phyloP scores from a whole-genome alignment of 1,140 invertebrate genomes.

The Planococcus citri region DNA sequence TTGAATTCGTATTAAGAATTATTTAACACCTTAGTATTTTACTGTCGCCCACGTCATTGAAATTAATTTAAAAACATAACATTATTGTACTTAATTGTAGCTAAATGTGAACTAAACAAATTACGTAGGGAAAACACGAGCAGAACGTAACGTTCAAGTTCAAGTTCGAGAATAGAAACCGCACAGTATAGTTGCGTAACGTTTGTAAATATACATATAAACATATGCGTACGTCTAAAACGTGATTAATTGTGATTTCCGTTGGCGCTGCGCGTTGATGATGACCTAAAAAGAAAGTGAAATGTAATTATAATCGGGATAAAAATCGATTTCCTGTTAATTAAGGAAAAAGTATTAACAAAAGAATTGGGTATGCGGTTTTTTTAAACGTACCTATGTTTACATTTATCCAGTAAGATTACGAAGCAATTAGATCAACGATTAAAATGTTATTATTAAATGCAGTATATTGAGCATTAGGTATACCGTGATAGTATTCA shows the following conservation, averaged over 20 bases:
- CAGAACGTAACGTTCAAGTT: not conserved
- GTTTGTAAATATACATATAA: not conserved
- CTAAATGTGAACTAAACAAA: too few relatives aligned
- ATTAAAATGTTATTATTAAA: too few relatives aligned
- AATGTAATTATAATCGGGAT: constrained; percentile 5
- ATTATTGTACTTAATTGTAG: not conserved
- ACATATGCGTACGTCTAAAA: not conserved
- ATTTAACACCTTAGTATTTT: too few relatives aligned
- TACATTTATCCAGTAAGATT: too few relatives aligned
- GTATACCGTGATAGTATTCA: too few relatives aligned
- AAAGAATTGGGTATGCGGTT: too few relatives aligned
- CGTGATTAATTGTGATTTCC: not conserved
- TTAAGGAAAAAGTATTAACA: not conserved
- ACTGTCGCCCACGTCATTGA: not conserved
- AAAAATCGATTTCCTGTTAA: not conserved
- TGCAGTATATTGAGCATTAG: too few relatives aligned
- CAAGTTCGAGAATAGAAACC: constrained; percentile 2
- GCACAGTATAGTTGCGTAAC: not conserved
- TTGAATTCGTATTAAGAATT: too few relatives aligned
- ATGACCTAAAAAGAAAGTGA: constrained; percentile 2
- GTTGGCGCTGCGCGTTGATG: not conserved
- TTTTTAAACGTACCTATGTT: too few relatives aligned
- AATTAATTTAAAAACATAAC: not conserved
- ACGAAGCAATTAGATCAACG: too few relatives aligned
- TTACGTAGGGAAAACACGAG: not conserved